Conservation (phyloP, 2,888 invertebrate species). For the Melikaiella ostensackeni region DNA sequence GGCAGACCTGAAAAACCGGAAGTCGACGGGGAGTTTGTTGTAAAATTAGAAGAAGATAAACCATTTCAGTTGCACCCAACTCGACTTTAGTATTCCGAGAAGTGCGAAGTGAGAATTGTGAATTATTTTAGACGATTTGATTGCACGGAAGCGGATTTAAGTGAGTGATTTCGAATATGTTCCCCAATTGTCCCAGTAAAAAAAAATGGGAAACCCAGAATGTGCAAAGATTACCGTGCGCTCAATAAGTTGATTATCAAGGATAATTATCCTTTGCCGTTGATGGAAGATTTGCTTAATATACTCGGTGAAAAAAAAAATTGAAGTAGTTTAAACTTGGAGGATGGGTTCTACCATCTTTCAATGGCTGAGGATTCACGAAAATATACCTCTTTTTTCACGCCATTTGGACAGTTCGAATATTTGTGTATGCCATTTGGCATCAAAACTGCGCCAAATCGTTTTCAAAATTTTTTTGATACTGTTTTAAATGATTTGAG, state of each 20-base stretch:
- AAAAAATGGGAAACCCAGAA: not conserved
- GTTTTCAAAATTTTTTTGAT: not conserved
- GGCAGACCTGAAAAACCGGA: constrained; percentile 10
- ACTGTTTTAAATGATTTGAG: not conserved
- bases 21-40: constrained; percentile 26
- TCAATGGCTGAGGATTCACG: not conserved
- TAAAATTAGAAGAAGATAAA: constrained; percentile 20
- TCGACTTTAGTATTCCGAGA: constrained; percentile 29
- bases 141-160: constrained; percentile 1
- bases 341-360: not conserved
- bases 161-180: constrained; percentile 24
- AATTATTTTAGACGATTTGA: constrained; percentile 4
- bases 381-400: not conserved
- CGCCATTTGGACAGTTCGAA: not conserved
- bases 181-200: not conserved
- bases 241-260: not conserved
- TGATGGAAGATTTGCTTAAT: constrained; percentile 23
- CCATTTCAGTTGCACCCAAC: constrained; percentile 30
- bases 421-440: not conserved
- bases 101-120: constrained; percentile 16
- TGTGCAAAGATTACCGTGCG: constrained; percentile 16
- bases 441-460: not conserved
- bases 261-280: too few relatives aligned
- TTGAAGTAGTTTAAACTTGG: not conserved
- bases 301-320: not conserved